Evolutionary conservation across 2,113 vertebrate species (phyloP).

Genomic region (Petrocephalus microphthalmus): DNA sequence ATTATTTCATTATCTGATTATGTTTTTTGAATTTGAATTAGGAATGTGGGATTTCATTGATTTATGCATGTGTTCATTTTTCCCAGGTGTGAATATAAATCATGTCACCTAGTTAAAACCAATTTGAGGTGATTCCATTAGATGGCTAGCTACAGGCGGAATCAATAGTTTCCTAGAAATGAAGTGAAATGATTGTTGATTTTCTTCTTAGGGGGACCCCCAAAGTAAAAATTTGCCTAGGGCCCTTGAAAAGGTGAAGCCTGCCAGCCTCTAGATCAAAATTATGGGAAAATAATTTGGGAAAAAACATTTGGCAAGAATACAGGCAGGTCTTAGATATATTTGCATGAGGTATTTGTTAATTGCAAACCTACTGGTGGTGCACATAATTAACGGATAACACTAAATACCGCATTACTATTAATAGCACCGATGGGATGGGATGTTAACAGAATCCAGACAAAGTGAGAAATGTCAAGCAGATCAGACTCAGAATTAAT

Average conservation of each 20-base stretch:
- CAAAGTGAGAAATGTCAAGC: neutral
- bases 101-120: neutral
- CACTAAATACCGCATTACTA: neutral
- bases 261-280: neutral
- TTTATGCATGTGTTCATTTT: neutral
- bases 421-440: neutral
- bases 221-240: neutral
- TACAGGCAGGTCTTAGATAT: neutral
- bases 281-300: neutral
- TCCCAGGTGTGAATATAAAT: neutral
- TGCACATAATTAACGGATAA: neutral
- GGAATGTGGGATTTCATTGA: neutral
- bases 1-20: neutral
- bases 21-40: neutral
- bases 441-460: neutral
- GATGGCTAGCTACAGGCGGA: too few relatives aligned
- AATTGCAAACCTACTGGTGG: neutral
- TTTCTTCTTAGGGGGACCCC: neutral
- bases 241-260: neutral
- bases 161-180: neutral
- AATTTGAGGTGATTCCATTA: neutral
- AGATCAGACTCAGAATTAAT: conserved; percentile 1
- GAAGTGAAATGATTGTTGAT: neutral
- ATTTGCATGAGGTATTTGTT: neutral
- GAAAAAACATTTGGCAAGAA: neutral